Conservation (phyloP, 2,113 vertebrate species). For the Ophthalmotilapia sp. region DNA sequence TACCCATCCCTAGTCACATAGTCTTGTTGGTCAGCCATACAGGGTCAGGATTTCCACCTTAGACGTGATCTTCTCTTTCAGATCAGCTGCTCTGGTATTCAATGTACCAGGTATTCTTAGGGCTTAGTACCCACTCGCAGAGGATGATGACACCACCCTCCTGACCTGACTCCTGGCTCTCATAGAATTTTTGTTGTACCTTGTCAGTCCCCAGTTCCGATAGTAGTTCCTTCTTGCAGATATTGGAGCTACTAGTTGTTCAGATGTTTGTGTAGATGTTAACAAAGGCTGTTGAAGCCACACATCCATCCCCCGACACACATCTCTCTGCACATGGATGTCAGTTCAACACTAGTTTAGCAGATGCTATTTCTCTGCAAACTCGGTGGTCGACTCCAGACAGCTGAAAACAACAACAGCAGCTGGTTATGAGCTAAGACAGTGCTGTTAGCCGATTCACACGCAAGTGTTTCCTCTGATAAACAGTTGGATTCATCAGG, state of each 20-base stretch:
- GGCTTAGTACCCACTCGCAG: not conserved
- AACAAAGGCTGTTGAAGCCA: not conserved
- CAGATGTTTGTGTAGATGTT: not conserved
- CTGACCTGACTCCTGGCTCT: not conserved
- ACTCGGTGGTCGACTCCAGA: not conserved
- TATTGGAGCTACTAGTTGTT: not conserved
- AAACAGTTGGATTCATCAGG: not conserved
- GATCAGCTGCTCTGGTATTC: not conserved
- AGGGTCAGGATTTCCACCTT: not conserved
- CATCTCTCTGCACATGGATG: not conserved
- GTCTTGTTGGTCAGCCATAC: not conserved
- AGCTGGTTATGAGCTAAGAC: not conserved
- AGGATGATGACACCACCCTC: not conserved
- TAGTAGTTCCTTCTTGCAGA: not conserved
- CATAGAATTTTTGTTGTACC: not conserved
- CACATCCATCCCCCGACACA: not conserved
- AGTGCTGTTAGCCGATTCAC: not conserved
- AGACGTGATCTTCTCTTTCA: not conserved
- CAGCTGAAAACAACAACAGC: not conserved
- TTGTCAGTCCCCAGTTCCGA: rapidly evolving
- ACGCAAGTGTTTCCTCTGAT: not conserved
- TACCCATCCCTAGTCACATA: not conserved
- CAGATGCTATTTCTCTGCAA: not conserved
- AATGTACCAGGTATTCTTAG: not conserved
- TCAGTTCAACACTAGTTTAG: not conserved